A percentile compares a stretch with the other conserved stretches of the same genome.
phyloP scores from a whole-genome alignment of 1,140 invertebrate genomes.

The Zaprionus tsacasi region DNA sequence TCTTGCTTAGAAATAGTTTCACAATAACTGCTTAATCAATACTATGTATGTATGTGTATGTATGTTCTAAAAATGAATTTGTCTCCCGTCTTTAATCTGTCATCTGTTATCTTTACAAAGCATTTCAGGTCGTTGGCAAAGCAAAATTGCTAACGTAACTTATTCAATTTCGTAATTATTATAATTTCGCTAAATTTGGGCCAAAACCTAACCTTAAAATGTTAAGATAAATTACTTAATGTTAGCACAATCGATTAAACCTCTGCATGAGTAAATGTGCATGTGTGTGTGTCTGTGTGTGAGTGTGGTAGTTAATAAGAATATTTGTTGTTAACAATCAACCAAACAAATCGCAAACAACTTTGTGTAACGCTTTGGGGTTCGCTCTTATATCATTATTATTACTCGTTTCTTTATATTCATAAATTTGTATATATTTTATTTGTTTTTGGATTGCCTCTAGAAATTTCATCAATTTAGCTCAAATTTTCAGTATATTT shows the following conservation, averaged over 20 bases:
- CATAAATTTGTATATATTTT: slow-evolving; percentile 1
- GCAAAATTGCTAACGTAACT: slow-evolving; percentile 24
- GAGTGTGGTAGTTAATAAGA: slow-evolving; percentile 28
- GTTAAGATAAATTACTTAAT: slow-evolving; percentile 58
- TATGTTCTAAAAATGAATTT: slow-evolving; percentile 35
- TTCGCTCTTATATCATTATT: slow-evolving; percentile 9
- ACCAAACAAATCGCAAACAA: slow-evolving; percentile 77
- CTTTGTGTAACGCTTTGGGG: slow-evolving; percentile 47
- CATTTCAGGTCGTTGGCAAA: slow-evolving; percentile 76
- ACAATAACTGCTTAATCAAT: slow-evolving; percentile 56
- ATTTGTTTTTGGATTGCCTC: slow-evolving; percentile 57
- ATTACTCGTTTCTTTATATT: slow-evolving; percentile 6
- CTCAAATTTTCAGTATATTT: slow-evolving; percentile 30
- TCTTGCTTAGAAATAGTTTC: slow-evolving; percentile 46
- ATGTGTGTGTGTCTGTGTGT: background rate
- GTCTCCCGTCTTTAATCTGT: background rate
- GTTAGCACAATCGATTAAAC: slow-evolving; percentile 35
- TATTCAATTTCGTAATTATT: slow-evolving; percentile 24
- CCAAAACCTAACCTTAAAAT: slow-evolving; percentile 43
- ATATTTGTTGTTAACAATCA: slow-evolving; percentile 70
- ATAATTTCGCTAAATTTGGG: slow-evolving; percentile 57
- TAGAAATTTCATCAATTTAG: slow-evolving; percentile 60
- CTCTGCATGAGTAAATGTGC: background rate
- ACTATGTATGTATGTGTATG: background rate
- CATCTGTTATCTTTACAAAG: slow-evolving; percentile 60